Base-by-base conservation (phyloP, 2,797 vertebrate species). In the Zalophus californianus region DNA sequence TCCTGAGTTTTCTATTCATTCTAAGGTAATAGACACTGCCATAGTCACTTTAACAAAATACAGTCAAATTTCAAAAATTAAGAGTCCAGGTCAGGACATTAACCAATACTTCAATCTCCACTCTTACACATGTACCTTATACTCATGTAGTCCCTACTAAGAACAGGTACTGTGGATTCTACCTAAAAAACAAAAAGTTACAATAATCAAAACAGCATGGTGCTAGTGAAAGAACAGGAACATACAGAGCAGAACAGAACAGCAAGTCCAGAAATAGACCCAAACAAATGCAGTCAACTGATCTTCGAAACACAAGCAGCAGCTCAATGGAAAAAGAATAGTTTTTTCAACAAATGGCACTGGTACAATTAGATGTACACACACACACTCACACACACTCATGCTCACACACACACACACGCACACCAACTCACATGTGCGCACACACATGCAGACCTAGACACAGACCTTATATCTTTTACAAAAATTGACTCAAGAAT, bases 401-500 rank as follows among this genome's bases (percentile, higher is more conserved):
- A 54, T 5, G 13, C 27, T 6, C 29, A n/a, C 62, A 66, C 62
- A 32, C 6, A 32, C 6, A 5, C 5, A 15, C 62, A 64, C 29
- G 38, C 38, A 62, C 29, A 64, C 29, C 29, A 29, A n/a, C 62
- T 32, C 15, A 16, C 62, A n/a, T 15, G 3, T 8, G 15, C 62
- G 3, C 18, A 56, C 62, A 77, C 35, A 38, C 20, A 48, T 35
- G 23, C 38, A 21, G 64, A 64, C 32, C 16, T 54, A 66, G 48
- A 91, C 54, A 58, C 14, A 86, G 29, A 86, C 0, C 35, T 27
- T 44, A 54, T 3, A 48, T 8, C 13, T 83, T 86, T 68, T 52
- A 75, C 14, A 96, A 94, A 94, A 84, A 84, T 56, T 78, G 73
- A 91, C 15, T 88, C 77, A 86, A 93, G 84, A 70, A 86, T 14